Percentiles rank a stretch among this genome's conserved stretches.
phyloP scores from a whole-genome alignment of 30 jellyfish, hydroid and myxozoan species.

The Sanderia malayensis region DNA sequence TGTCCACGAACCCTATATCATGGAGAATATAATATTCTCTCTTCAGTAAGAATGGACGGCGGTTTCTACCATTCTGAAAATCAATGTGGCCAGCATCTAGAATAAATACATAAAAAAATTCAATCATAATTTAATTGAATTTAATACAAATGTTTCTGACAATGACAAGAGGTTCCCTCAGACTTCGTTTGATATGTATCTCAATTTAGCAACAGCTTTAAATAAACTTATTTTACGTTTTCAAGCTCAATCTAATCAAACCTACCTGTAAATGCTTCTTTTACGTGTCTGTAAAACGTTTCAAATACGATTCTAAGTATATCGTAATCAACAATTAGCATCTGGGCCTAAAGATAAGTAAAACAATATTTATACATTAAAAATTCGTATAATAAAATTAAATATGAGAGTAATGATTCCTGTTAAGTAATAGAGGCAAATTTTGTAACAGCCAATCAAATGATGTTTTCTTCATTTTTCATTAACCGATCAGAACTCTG shows the following conservation, averaged over 20 bases:
- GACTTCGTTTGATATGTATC: not conserved
- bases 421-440: not conserved
- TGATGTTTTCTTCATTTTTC: too few relatives aligned
- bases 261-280: conserved; percentile 59
- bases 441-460: too few relatives aligned
- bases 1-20: conserved; percentile 94
- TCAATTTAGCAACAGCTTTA: not conserved
- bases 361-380: not conserved
- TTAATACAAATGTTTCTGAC: not conserved
- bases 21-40: conserved; percentile 73
- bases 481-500: not conserved
- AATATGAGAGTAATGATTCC: not conserved
- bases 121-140: not conserved
- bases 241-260: not conserved
- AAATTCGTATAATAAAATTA: not conserved
- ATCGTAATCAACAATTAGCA: conserved; percentile 43
- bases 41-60: conserved; percentile 38
- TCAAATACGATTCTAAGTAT: conserved; percentile 50
- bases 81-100: conserved; percentile 72
- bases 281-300: conserved; percentile 57
- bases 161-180: not conserved
- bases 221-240: not conserved
- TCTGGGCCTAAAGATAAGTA: conserved; percentile 45
- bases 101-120: not conserved
- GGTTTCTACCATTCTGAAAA: conserved; percentile 47